Conservation (phyloP, 2,113 vertebrate genomes). For the Pogona vitticeps region DNA sequence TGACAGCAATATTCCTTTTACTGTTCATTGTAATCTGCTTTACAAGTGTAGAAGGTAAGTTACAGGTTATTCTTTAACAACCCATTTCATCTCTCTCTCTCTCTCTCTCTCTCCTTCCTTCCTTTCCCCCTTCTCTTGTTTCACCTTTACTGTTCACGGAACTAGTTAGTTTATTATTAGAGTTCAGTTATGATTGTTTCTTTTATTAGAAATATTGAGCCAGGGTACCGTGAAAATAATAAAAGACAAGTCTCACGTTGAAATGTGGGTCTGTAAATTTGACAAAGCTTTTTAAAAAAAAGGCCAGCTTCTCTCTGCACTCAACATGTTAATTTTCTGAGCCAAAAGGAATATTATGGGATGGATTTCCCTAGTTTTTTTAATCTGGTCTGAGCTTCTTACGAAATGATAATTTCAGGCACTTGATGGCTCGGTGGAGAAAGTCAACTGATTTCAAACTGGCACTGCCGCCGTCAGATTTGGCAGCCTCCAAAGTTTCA, state of each 20-base stretch:
- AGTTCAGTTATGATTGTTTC: rapidly evolving
- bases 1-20: constrained; percentile 85
- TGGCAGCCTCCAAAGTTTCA: rapidly evolving
- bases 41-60: constrained; percentile 88
- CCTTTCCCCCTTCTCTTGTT: not conserved
- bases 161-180: no score
- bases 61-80: constrained; percentile 26
- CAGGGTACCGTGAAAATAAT: not conserved
- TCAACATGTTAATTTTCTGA: not conserved
- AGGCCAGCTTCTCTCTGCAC: not conserved
- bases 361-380: rapidly evolving
- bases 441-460: not conserved
- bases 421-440: not conserved
- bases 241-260: not conserved
- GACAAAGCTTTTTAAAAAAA: no score
- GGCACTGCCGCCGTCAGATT: not conserved
- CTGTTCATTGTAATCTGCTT: constrained; percentile 85
- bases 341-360: rapidly evolving
- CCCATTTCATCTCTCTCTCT: not conserved
- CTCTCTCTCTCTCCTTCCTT: no score
- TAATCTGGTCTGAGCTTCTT: rapidly evolving
- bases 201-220: not conserved
- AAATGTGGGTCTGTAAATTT: not conserved
- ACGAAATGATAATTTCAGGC: rapidly evolving
- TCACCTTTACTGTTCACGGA: not conserved